Conservation (phyloP, 2,113 vertebrate genomes). For the Australoheros scitulus region DNA sequence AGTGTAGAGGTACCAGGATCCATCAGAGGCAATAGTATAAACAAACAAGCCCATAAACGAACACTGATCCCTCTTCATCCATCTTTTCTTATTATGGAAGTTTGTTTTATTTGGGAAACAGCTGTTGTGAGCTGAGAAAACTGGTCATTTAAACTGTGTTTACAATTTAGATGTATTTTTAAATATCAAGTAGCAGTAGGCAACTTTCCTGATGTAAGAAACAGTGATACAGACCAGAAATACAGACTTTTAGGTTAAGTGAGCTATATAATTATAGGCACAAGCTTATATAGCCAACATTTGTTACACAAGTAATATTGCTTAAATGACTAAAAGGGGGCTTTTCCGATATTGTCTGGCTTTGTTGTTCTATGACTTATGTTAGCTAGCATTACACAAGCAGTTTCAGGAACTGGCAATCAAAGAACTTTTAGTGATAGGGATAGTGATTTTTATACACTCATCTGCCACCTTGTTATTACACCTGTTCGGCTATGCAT, state of each 20-base stretch:
- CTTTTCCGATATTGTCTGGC: neutral
- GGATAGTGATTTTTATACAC: too few species aligned
- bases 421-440: too few species aligned
- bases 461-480: too few species aligned
- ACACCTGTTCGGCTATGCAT: too few species aligned
- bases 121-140: neutral
- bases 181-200: too few species aligned
- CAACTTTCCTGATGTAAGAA: too few species aligned
- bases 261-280: too few species aligned
- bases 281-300: neutral
- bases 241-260: too few species aligned
- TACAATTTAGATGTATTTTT: neutral
- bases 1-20: slow-evolving; percentile 22
- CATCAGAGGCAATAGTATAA: slow-evolving; percentile 5
- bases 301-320: neutral
- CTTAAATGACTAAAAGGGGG: neutral
- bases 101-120: neutral
- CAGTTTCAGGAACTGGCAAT: neutral
- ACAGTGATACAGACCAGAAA: too few species aligned
- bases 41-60: slow-evolving; percentile 26
- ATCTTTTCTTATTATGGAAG: neutral
- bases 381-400: neutral
- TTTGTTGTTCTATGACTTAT: neutral
- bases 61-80: neutral
- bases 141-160: neutral